Evolutionary conservation across 2,113 vertebrate species (phyloP).

Genomic region (Petroica traversi): DNA sequence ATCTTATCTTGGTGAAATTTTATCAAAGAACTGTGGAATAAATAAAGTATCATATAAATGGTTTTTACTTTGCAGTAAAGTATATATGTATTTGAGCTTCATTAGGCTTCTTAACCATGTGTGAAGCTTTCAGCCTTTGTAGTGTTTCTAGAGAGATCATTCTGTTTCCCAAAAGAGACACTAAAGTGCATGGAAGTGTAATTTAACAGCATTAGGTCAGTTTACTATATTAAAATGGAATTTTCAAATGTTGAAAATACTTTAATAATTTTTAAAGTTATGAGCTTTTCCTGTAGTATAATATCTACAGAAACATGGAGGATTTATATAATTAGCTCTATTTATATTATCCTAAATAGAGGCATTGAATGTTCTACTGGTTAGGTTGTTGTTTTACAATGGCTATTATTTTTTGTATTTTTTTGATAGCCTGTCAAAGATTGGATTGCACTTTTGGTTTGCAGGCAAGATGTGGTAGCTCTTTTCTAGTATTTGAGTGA

Average conservation of each 20-base stretch:
- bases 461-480: background rate
- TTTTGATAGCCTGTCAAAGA: background rate
- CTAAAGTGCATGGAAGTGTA: background rate
- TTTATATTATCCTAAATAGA: background rate
- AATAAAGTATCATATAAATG: fast-evolving
- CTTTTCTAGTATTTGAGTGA: background rate
- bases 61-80: background rate
- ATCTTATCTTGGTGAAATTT: background rate
- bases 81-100: background rate
- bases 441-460: background rate
- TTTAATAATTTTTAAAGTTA: background rate
- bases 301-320: background rate
- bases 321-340: background rate
- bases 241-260: background rate
- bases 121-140: background rate
- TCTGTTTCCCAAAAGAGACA: background rate
- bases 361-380: background rate
- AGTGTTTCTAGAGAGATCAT: background rate
- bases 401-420: background rate
- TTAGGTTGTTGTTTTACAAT: background rate
- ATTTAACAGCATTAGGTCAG: background rate
- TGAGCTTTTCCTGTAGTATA: background rate
- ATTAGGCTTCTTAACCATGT: background rate
- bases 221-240: background rate
- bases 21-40: background rate